Evolutionary conservation across 37 sponge, comb jelly and placozoan species (phyloP), one percentile per base, ranked within the genome.

Genomic region (Beroe forskalii): DNA sequence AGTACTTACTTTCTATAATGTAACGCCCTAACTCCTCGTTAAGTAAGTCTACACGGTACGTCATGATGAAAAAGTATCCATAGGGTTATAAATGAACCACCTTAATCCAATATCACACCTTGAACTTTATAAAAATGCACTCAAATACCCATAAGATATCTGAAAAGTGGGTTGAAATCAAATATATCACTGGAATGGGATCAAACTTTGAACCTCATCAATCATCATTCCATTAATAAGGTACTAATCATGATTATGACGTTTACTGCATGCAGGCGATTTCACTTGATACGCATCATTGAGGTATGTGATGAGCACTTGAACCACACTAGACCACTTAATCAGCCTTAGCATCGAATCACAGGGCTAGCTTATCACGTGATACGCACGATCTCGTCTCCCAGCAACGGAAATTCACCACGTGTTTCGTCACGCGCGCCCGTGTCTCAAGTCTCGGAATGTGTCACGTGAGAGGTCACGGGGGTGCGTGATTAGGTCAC

Each of bases 381-480:
- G 55, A 48, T 48, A 48, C n/a, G 55, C 55, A 6, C 55, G 55
- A 48, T 48, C 55, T 48, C 55, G 55, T 48, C 6, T 48, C 55
- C 55, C 12, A 48, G 55, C 55, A 48, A 48, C 55, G 12, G 55
- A 12, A 48, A 48, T 48, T 48, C 55, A 48, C 36, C 72, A 69
- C 72, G 72, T 69, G 72, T 14, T 37, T 6, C 17, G 40, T 80
- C 86, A 80, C 86, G 86, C 35, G 86, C 28, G 14, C 43, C 25
- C 28, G 27, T 80, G 28, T 80, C 86, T 80, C 86, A 80, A 80
- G 12, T 80, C 55, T 80, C 86, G 86, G 86, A 44, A 80, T 80
- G 86, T 43, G 28, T 80, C 86, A 80, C 86, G 86, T 69, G 72
- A 32, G 72, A 69, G 55, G 55, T 48, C 55, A 48, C 32, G 37